Percentiles rank a stretch among this genome's conserved stretches.
Evolutionary conservation across 2,888 invertebrate species (phyloP).

Genomic region (Coecobrya sp.): DNA sequence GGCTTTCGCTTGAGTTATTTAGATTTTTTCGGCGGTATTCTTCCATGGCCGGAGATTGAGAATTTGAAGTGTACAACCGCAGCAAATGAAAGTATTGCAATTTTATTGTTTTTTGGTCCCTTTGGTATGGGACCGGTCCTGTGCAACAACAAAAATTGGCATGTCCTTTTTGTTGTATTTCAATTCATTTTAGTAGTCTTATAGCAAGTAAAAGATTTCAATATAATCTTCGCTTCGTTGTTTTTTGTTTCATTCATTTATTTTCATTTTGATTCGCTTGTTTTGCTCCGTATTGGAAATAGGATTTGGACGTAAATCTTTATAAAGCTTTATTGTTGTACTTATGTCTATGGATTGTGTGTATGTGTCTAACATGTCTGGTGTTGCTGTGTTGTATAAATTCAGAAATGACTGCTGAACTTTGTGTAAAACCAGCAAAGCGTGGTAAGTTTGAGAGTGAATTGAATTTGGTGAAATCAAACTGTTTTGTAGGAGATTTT

Average conservation of each 20-base stretch:
- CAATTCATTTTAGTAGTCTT: background rate
- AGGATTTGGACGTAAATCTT: slow-evolving; percentile 23
- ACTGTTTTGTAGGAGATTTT: background rate
- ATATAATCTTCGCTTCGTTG: background rate
- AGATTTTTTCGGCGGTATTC: background rate
- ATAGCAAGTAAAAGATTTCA: background rate
- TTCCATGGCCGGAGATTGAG: background rate
- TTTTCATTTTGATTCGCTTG: slow-evolving; percentile 23
- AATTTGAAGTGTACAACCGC: background rate
- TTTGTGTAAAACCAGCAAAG: background rate
- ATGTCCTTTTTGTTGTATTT: background rate
- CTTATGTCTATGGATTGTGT: background rate
- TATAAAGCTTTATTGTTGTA: slow-evolving; percentile 17
- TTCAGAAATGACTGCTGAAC: background rate
- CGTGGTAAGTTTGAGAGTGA: background rate
- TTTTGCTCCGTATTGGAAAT: background rate
- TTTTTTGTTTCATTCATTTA: slow-evolving; percentile 12
- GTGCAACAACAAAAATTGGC: too few relatives aligned
- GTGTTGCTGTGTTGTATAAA: background rate
- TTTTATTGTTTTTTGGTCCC: background rate
- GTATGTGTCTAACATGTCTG: background rate
- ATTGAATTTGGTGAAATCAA: background rate
- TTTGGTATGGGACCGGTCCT: too few relatives aligned
- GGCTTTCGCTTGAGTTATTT: slow-evolving; percentile 63
- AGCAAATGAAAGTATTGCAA: background rate